Evolutionary conservation across 2,113 vertebrate genomes (phyloP), one percentile per base, ranked within the genome.

Genomic region (Chloropsis cyanopogon): DNA sequence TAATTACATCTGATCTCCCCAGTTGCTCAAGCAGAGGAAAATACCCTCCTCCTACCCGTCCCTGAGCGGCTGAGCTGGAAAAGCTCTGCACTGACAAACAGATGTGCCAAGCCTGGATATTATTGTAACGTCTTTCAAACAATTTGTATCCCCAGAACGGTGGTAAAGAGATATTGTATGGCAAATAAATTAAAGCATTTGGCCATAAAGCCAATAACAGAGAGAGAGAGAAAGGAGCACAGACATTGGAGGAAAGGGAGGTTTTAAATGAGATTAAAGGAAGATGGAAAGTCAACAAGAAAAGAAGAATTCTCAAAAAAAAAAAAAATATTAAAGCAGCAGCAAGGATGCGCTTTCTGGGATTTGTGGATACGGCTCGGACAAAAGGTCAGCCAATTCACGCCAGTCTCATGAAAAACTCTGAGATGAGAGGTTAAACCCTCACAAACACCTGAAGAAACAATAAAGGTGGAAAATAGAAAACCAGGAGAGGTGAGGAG

Each of bases 161-260:
- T 81, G 75, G 78, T 65, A 93, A 94, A 91, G 81, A 96, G 88
- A 76, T 46, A 78, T 14, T 86, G 94, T 80, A 92, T 42, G 91
- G 96, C 94, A 96, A 97, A 97, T 94, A 96, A 94, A 96, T 93
- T 73, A 96, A 85, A 97, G 75, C 75, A 47, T 79, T 93, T 49
- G 88, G 79, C 91, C 82, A 44, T 39, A 37, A 91, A 93, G 82
- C 92, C 66, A 79, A 61, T 10, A 94, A 75, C 13, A 2, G 53
- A 84, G 46, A 77, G 80, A 82, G 60, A 44, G 72, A 75, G 69
- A 89, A 81, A 79, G 88, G 19, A 77, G 50, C 5, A 3, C 29
- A 80, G 93, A n/a, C 86, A 83, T 6, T 49, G 76, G 53, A 86
- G 33, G 37, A 69, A 44, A 31, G 20, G 46, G 47, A 59, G 46